These are phyloP conservation scores for Odocoileus hemionus DNA, from an alignment of 2,113 vertebrate species.

Conservation along the genomic window DNA sequence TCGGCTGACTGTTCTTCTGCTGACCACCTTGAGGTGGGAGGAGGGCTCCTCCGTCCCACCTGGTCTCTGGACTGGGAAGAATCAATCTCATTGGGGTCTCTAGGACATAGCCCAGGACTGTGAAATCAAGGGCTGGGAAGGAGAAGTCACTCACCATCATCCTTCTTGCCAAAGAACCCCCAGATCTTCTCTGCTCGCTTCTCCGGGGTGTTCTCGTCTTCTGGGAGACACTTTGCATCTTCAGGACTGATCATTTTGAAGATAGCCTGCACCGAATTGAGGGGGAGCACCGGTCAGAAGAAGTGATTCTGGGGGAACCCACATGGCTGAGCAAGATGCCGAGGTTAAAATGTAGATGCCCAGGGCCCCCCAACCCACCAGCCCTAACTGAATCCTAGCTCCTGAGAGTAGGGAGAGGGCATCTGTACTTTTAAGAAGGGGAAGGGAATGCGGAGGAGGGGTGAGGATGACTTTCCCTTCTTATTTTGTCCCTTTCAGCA, in stretches of 20 bases:
- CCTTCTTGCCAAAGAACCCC: conserved; percentile 89
- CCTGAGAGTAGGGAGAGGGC: not conserved
- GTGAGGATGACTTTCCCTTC: not conserved
- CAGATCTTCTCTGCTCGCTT: conserved; percentile 90
- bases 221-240: conserved; percentile 83
- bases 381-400: too few relatives aligned
- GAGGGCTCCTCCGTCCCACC: not conserved
- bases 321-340: not conserved
- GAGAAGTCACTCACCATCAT: conserved; percentile 81
- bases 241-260: conserved; percentile 91
- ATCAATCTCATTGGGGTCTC: not conserved
- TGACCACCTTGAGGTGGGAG: not conserved
- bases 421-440: not conserved
- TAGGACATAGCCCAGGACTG: accelerated
- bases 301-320: not conserved
- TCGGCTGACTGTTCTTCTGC: not conserved
- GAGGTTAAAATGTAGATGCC: not conserved
- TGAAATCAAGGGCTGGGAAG: not conserved
- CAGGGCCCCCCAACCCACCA: not conserved
- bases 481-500: not conserved
- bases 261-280: conserved; percentile 82
- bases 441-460: not conserved
- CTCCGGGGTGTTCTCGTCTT: conserved; percentile 89
- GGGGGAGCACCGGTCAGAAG: not conserved
- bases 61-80: not conserved